Base-by-base conservation (phyloP, 2,113 vertebrate species). In the Ascaphus truei region DNA sequence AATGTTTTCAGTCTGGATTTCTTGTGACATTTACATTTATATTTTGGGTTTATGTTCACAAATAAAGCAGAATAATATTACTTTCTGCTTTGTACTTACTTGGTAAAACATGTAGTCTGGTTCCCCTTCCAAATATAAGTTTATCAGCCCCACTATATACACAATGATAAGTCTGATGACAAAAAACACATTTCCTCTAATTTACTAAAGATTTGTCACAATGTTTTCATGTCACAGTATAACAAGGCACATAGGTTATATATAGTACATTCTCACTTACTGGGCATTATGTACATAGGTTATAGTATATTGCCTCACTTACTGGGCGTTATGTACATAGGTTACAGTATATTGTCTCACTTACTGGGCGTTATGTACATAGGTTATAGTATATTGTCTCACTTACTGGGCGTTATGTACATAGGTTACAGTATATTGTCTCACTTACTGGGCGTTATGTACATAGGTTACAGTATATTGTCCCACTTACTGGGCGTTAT, bases 371-470 rank as follows among this genome's bases (percentile, higher is more conserved):
- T 43, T 5, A 2, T 43, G 3, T 2, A 3, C 18, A 15, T 7
- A 7, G n/a, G 3, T 2, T 15, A 16, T 18, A 43, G 7, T 43
- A 9, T 1, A 3, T 4, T 6, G 3, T 1, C 7, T 43, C 39
- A 2, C 7, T n/a, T 6, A 3, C 15, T 16, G 15, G 12, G 3
- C 6, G 12, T 43, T 16, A 6, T 16, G 3, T 16, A 15, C 10
- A 3, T 2, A 11, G 10, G 39, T 16, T 16, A 43, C 6, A 6
- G 15, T 16, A 43, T 43, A 43, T 3, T 43, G 18, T n/a, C 15
- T 43, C 3, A 80, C 83, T 84, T 82, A 84, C 81, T 74, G 37
- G 76, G 67, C 51, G 61, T 77, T 43, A 86, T 66, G 0, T 16
- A 72, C 25, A 86, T n/a, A n/a, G n/a, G n/a, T n/a, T n/a, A n/a